Conservation (phyloP, 2,113 vertebrate species). For the Ancistrus triradiatus region DNA sequence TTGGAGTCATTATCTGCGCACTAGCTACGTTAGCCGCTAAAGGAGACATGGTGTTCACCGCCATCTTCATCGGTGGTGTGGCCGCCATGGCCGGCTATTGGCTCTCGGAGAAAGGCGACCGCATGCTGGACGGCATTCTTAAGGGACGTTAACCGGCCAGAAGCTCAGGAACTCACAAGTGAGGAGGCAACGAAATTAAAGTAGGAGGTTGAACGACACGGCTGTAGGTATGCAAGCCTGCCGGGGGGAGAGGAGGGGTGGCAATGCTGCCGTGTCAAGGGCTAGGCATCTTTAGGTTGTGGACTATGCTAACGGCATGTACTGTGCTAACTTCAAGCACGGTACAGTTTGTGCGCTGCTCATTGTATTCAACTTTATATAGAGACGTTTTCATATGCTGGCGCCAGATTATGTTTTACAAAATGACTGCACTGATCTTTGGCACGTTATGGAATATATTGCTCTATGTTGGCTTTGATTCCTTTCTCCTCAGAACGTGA, state of each 20-base stretch:
- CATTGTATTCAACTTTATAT: slow-evolving; percentile 24
- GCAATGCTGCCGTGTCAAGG: slow-evolving; percentile 11
- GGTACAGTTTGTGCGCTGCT: slow-evolving; percentile 25
- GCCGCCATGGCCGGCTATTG: slow-evolving; percentile 97
- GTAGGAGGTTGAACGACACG: not conserved
- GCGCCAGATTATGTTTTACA: not conserved
- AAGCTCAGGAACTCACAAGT: not conserved
- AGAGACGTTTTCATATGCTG: slow-evolving; percentile 2
- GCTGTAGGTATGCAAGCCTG: not conserved
- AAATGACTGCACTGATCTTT: slow-evolving; percentile 12
- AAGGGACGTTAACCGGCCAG: slow-evolving; percentile 72
- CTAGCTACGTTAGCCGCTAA: slow-evolving; percentile 92
- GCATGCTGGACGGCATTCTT: slow-evolving; percentile 89
- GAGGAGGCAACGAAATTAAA: not conserved
- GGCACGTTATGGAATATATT: slow-evolving; percentile 1
- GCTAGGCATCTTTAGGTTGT: too few relatives aligned
- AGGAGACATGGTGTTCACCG: slow-evolving; percentile 96
- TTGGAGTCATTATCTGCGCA: slow-evolving; percentile 90
- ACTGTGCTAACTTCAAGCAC: slow-evolving; percentile 27
- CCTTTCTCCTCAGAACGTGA: too few relatives aligned
- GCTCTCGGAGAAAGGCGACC: slow-evolving; percentile 92
- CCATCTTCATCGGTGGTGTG: slow-evolving; percentile 93
- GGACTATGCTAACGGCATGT: slow-evolving; percentile 23
- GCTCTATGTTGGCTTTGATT: not conserved
- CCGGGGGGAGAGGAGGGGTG: not conserved